Evolutionary conservation across 2,113 vertebrate species (phyloP).

Genomic region (Heptranchias perlo): DNA sequence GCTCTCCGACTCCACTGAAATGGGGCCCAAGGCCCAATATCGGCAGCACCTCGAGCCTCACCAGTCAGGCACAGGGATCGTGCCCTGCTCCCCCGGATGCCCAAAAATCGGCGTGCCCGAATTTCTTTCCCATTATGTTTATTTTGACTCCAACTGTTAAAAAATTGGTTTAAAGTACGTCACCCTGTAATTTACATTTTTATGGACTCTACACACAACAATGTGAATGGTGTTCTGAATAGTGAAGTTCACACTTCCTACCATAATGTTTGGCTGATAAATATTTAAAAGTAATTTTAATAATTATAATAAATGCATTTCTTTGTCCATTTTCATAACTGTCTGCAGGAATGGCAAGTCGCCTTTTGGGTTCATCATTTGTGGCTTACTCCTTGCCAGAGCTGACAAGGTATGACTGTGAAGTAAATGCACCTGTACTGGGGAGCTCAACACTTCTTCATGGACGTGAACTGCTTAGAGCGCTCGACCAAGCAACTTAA

Average conservation of each 20-base stretch:
- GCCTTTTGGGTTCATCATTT: constrained; percentile 76
- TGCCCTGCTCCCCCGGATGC: too few relatives aligned
- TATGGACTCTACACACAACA: not conserved
- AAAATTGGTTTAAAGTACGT: not conserved
- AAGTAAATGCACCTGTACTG: constrained; percentile 86
- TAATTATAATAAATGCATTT: not conserved
- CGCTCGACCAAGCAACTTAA: constrained; percentile 87
- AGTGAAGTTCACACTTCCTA: not conserved
- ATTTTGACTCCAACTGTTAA: not conserved
- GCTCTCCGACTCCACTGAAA: not conserved
- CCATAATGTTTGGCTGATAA: not conserved
- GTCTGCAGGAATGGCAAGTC: constrained; percentile 72
- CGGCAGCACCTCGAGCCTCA: not conserved
- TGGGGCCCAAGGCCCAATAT: not conserved
- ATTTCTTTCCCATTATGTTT: not conserved
- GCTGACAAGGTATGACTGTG: constrained; percentile 94
- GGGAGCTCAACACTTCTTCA: constrained; percentile 86
- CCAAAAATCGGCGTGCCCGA: not conserved
- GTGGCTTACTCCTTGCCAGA: constrained; percentile 79
- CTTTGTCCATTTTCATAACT: not conserved
- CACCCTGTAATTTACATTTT: not conserved
- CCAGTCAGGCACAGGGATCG: not conserved
- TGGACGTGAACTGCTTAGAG: constrained; percentile 84
- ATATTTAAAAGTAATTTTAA: not conserved
- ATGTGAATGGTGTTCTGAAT: not conserved